phyloP scores from a whole-genome alignment of 2,113 vertebrate genomes.

The Ptyas mucosa region DNA sequence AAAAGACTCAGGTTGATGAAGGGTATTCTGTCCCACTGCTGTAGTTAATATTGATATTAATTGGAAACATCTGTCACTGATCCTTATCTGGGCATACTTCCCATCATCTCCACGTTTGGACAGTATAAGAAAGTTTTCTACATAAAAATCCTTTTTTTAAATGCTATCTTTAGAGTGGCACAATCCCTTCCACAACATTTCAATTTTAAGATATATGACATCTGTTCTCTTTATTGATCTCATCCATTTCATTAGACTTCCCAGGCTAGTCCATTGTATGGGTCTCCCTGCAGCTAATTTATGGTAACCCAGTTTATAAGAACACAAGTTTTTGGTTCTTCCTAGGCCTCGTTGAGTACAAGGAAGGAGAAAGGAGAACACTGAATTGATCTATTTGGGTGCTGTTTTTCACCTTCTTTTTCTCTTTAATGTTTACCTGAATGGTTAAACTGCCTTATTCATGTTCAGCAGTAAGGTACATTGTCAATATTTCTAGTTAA shows the following conservation, averaged over 20 bases:
- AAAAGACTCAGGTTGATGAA: background rate
- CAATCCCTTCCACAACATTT: background rate
- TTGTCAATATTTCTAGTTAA: background rate
- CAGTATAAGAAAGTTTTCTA: background rate
- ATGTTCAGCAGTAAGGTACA: background rate
- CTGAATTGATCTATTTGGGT: background rate
- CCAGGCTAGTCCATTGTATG: background rate
- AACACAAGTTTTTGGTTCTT: too few species aligned
- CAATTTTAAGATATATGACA: background rate
- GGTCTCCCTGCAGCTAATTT: background rate
- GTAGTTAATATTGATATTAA: background rate
- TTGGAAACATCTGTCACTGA: background rate
- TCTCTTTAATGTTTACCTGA: background rate
- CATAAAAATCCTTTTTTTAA: too few species aligned
- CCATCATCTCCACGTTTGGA: background rate
- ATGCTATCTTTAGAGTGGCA: background rate
- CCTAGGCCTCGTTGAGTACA: background rate
- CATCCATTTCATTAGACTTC: background rate
- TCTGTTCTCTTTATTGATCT: background rate
- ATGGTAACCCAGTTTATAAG: background rate
- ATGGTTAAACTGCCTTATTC: background rate
- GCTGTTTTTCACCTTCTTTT: background rate
- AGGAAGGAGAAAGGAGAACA: background rate
- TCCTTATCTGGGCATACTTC: background rate
- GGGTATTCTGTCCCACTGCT: background rate